Conservation (phyloP, 2,797 vertebrate genomes). For the Lacerta viridis region DNA sequence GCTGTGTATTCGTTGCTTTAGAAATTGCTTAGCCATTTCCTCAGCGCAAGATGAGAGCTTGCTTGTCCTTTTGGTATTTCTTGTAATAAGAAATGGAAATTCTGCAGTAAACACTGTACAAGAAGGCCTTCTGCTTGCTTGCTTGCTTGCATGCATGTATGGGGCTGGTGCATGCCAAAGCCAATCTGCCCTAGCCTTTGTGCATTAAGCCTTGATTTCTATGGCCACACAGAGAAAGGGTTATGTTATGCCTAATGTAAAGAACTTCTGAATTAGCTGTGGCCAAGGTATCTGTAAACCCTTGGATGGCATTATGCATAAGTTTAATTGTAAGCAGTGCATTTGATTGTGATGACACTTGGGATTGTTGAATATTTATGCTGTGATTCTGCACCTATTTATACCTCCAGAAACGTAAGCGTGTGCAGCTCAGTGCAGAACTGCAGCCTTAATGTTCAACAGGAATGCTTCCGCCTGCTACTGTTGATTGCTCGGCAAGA, state of each 20-base stretch:
- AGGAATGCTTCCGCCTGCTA: not conserved
- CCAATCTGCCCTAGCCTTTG: not conserved
- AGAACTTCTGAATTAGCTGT: not conserved
- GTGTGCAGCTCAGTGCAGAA: not conserved
- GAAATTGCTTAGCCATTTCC: constrained; percentile 5
- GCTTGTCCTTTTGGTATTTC: not conserved
- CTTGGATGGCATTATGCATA: constrained; percentile 11
- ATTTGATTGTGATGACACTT: constrained; percentile 3
- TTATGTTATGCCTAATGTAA: constrained; percentile 5
- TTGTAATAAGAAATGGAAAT: constrained; percentile 3
- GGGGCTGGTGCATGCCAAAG: not conserved
- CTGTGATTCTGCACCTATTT: not conserved
- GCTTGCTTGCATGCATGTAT: no score
- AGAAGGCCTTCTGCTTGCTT: not conserved
- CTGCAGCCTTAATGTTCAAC: not conserved
- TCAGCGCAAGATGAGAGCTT: not conserved
- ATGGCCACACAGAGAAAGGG: not conserved
- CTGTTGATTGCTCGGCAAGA: not conserved
- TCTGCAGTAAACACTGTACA: not conserved
- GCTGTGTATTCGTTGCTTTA: not conserved
- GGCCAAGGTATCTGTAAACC: not conserved
- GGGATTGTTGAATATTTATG: constrained; percentile 11
- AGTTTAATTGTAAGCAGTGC: constrained; percentile 18
- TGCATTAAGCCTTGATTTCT: not conserved
- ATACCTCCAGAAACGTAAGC: constrained; percentile 13